Conservation (phyloP, 2,797 vertebrate species). For the Prionace glauca region DNA sequence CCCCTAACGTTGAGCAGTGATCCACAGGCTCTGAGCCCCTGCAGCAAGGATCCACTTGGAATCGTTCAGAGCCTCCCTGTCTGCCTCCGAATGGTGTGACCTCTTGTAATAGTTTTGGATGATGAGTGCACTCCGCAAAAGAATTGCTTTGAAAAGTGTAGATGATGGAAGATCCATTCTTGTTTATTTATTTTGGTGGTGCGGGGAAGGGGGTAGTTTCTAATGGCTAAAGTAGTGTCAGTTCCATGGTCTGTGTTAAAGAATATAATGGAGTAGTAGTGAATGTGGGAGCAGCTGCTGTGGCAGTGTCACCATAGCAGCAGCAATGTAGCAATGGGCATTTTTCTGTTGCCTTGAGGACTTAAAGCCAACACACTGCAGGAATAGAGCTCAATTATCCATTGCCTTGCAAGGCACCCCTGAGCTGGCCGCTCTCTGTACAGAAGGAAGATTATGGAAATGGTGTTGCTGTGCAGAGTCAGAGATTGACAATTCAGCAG, state of each 20-base stretch:
- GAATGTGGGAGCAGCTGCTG: not conserved
- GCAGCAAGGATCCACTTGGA: not conserved
- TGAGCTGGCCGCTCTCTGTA: not conserved
- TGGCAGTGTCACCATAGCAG: not conserved
- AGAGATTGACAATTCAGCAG: not conserved
- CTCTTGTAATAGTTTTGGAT: not conserved
- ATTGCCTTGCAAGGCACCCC: not conserved
- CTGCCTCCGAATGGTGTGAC: not conserved
- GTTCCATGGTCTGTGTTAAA: not conserved
- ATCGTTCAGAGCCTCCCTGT: not conserved
- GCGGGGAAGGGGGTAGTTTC: not conserved
- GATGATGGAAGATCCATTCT: not conserved
- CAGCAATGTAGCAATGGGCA: not conserved
- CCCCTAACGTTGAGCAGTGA: not conserved
- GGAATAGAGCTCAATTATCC: not conserved
- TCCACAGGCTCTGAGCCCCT: not conserved
- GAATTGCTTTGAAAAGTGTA: not conserved
- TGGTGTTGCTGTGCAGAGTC: not conserved
- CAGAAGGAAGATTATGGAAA: not conserved
- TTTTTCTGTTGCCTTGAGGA: conserved; percentile 2
- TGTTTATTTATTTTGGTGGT: not conserved
- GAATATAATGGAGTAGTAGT: not conserved
- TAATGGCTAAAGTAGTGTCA: not conserved
- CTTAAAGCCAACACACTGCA: conserved; percentile 9
- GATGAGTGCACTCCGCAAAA: not conserved